Conservation (phyloP, 2,888 invertebrate genomes). For the Camptogramma bilineatum region DNA sequence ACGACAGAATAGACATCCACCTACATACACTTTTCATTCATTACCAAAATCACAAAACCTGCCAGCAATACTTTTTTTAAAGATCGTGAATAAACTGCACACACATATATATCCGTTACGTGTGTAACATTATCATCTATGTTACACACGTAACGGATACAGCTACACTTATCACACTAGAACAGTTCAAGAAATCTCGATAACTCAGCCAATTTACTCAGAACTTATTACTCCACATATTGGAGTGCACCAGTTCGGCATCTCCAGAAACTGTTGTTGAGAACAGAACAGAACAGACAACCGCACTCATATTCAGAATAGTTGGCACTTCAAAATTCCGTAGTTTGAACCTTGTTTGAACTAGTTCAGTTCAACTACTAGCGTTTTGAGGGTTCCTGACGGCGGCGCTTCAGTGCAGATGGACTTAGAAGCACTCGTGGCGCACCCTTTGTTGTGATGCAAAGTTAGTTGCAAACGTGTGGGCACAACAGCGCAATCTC, state of each 20-base stretch:
- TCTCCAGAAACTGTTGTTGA: background rate
- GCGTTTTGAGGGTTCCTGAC: conserved; percentile 44
- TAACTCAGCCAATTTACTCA: background rate
- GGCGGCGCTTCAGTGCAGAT: conserved; percentile 26
- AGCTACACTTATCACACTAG: no score
- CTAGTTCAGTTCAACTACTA: conserved; percentile 57
- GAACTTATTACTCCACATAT: background rate
- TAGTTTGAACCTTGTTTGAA: conserved; percentile 55
- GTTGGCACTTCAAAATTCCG: conserved; percentile 60
- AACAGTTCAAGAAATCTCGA: no score
- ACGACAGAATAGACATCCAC: no score
- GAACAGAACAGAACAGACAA: conserved; percentile 34
- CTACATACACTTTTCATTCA: no score
- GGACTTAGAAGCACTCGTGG: conserved; percentile 33
- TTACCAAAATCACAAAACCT: no score
- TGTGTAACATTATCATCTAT: no score
- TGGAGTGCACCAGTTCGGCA: background rate
- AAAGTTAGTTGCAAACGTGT: conserved; percentile 26
- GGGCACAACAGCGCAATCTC: background rate
- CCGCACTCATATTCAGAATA: conserved; percentile 47
- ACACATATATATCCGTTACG: no score
- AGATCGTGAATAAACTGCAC: no score
- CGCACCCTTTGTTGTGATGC: conserved; percentile 36
- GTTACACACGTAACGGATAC: no score
- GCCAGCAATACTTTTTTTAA: no score